A percentile compares a stretch with the other conserved stretches of the same genome.
Evolutionary conservation across 2,113 vertebrate species (phyloP).

Genomic region (Marcusenius ussheri): DNA sequence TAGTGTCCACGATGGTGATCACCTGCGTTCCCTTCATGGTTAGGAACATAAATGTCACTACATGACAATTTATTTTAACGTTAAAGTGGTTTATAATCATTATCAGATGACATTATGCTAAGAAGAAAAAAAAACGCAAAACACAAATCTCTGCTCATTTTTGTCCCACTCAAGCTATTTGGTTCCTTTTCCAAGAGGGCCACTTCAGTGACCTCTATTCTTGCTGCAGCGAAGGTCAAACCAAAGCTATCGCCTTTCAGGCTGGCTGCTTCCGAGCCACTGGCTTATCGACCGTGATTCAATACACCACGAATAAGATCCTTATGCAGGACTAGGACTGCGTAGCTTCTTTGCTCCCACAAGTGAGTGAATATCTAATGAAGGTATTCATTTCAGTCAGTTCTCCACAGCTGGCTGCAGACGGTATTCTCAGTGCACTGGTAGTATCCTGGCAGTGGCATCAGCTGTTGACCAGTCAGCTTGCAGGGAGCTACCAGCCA

Average conservation of each 20-base stretch:
- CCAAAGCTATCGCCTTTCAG: constrained; percentile 15
- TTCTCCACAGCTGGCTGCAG: background rate
- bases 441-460: background rate
- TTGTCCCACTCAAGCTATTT: background rate
- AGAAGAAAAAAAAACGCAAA: background rate
- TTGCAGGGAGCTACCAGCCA: too few species aligned
- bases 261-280: background rate
- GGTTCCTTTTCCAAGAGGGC: background rate
- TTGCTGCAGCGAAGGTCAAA: background rate
- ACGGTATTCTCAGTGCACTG: background rate
- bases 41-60: background rate
- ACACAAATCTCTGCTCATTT: background rate
- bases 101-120: background rate
- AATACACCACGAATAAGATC: constrained; percentile 7
- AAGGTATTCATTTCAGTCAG: background rate
- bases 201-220: background rate
- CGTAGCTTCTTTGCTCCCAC: background rate
- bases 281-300: constrained; percentile 15
- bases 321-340: background rate
- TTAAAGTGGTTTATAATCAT: background rate
- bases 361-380: background rate
- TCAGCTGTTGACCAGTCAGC: background rate
- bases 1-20: background rate
- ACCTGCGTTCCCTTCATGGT: background rate
- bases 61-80: background rate